Evolutionary conservation across 1,140 invertebrate genomes (phyloP), one percentile per base, ranked within the genome.

Genomic region (Pseudomyrmex pallidus): DNA sequence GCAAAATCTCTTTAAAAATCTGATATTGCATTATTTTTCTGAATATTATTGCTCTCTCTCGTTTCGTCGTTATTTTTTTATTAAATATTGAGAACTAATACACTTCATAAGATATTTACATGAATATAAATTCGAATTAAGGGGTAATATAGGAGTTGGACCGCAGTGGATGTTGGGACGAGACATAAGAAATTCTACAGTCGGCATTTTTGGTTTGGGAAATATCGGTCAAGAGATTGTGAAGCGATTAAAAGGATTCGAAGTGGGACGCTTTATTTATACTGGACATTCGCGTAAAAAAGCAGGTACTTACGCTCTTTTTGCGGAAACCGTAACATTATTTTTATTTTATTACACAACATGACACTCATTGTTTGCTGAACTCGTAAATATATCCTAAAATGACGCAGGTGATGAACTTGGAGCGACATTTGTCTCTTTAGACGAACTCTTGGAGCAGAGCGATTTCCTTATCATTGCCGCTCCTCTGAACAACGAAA

Each of bases 191-290:
- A 96, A 95, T 44, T 96, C 97, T 4, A 98, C 97, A 0, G 96
- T 98, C 1, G 97, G 97, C 1, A 96, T 98, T 56, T 95, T 98
- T 13, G 97, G 97, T 15, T 94, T 98, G 3, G 98, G 97, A 13
- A 95, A 96, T 57, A 97, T 98, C 83, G 97, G 97, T 0, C 96
- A 96, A 90, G 95, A 96, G 1, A 95, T 98, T 20, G 95, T 96
- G 0, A 95, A 96, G 86, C 95, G 96, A 83, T 92, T 98, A 0
- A 95, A 95, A 64, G 95, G 95, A 7, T 98, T 98, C 90, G 96
- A 96, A 61, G 95, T 98, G 1, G 93, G 90, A 1, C 95, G 94
- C 87, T 95, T 98, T 74, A 54, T 98, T 1, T 98, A 98, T 89
- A 95, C 94, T 8, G 97, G 96, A 2, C 95, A 96, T 73, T 95